Conservation (phyloP, 2,113 vertebrate genomes). For the Boleophthalmus pectinirostris region DNA sequence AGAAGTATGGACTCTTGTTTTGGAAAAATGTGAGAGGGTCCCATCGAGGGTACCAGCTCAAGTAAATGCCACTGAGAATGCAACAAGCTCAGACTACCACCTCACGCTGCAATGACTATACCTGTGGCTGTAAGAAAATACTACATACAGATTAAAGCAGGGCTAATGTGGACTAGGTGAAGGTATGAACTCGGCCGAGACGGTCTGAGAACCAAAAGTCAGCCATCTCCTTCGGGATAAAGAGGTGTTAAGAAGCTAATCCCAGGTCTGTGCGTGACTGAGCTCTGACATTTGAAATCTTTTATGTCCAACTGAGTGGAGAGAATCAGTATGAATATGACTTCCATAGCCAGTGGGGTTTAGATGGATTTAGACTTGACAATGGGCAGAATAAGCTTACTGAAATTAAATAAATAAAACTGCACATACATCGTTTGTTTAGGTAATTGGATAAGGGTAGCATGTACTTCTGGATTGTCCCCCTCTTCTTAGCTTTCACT, state of each 20-base stretch:
- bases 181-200: conserved; percentile 9
- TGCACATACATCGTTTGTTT: not conserved
- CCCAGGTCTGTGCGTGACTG: conserved; percentile 43
- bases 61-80: too few relatives aligned
- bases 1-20: too few relatives aligned
- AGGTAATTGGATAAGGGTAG: not conserved
- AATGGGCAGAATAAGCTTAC: not conserved
- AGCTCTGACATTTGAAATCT: conserved; percentile 61
- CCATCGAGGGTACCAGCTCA: too few relatives aligned
- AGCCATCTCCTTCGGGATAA: conserved; percentile 55
- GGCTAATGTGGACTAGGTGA: conserved; percentile 15
- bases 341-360: not conserved
- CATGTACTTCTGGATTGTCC: too few relatives aligned
- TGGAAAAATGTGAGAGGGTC: too few relatives aligned
- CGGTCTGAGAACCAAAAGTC: conserved; percentile 44
- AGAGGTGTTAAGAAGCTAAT: conserved; percentile 54
- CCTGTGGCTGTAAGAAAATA: conserved; percentile 8
- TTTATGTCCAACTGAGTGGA: conserved; percentile 45
- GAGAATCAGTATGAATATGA: not conserved
- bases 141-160: conserved; percentile 26
- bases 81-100: too few relatives aligned
- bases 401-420: not conserved
- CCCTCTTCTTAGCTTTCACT: too few relatives aligned
- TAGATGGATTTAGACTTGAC: not conserved
- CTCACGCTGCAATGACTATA: conserved; percentile 51